Evolutionary conservation across 2,113 vertebrate genomes (phyloP), one percentile per base, ranked within the genome.

Genomic region (Nematolebias whitei): DNA sequence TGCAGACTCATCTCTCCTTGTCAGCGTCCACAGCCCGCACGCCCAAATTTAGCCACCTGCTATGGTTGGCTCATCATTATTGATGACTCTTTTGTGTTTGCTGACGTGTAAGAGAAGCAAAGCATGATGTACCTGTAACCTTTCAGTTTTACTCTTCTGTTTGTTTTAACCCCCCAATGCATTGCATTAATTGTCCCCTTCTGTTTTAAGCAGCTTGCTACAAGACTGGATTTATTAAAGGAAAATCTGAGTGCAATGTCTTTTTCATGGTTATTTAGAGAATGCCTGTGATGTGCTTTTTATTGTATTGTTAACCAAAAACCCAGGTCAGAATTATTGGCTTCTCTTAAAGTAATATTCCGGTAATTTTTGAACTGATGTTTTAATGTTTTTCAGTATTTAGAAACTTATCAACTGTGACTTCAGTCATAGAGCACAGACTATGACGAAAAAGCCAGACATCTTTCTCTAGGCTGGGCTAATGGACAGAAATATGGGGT

Each of bases 61-160:
- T 73, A 89, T 85, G 86, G 86, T 88, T 86, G 79, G 71, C 49
- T 90, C 81, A 74, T 88, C 78, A 89, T 90, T 89, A 86, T 90
- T 87, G 84, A 90, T 86, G 86, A 80, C 20, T 51, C 70, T 35
- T 84, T 79, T 63, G 70, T 72, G 74, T 51, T 62, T 68, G 71
- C 76, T 69, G 79, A 74, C 51, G 54, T 54, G 73, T 61, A 71
- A 67, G 76, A 39, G 57, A 76, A 65, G 84, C 63, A 48, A 72
- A 44, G 49, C 66, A n/a, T n/a, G n/a, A n/a, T n/a, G n/a, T 65
- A 80, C 74, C 74, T 66, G 59, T 60, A 52, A 69, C 73, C 40
- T 41, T 16, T 23, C 64, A 69, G 68, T 65, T 74, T 35, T 65
- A 20, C 9, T 69, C 71, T 73, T 56, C n/a, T n/a, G n/a, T n/a